Conservation (phyloP, 2,888 invertebrate species). For the Auanema sp. region DNA sequence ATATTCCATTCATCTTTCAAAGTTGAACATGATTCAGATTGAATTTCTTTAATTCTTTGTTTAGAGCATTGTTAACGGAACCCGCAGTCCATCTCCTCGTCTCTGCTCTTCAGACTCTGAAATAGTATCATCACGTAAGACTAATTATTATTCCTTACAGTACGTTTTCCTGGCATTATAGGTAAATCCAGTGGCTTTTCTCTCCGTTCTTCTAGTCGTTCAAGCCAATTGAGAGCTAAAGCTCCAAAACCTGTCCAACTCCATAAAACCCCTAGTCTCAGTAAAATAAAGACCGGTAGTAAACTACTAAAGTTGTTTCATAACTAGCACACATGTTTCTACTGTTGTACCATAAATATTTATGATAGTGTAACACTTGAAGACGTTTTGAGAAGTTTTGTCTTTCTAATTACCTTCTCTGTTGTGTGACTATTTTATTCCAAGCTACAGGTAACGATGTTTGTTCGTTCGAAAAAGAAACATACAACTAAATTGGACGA, state of each 20-base stretch:
- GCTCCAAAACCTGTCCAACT: conserved; percentile 33
- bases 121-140: conserved; percentile 41
- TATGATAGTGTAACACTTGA: too few species aligned
- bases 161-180: too few species aligned
- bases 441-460: too few species aligned
- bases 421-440: too few species aligned
- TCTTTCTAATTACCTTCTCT: too few species aligned
- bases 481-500: conserved; percentile 26
- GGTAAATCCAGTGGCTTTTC: conserved; percentile 40
- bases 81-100: conserved; percentile 51
- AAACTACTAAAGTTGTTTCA: conserved; percentile 54
- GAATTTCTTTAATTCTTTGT: conserved; percentile 3
- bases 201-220: conserved; percentile 39
- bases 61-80: conserved; percentile 38
- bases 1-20: conserved; percentile 42
- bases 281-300: conserved; percentile 50
- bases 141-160: background rate
- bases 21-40: conserved; percentile 13
- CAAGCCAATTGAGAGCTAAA: conserved; percentile 39
- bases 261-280: conserved; percentile 44
- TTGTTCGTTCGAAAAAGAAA: too few species aligned
- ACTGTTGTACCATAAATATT: too few species aligned
- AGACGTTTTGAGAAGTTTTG: too few species aligned
- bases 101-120: conserved; percentile 54
- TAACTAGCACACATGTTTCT: conserved; percentile 16